These are phyloP conservation scores for Carcharodon carcharias DNA, from an alignment of 2,797 vertebrate species.

Conservation along the genomic window DNA sequence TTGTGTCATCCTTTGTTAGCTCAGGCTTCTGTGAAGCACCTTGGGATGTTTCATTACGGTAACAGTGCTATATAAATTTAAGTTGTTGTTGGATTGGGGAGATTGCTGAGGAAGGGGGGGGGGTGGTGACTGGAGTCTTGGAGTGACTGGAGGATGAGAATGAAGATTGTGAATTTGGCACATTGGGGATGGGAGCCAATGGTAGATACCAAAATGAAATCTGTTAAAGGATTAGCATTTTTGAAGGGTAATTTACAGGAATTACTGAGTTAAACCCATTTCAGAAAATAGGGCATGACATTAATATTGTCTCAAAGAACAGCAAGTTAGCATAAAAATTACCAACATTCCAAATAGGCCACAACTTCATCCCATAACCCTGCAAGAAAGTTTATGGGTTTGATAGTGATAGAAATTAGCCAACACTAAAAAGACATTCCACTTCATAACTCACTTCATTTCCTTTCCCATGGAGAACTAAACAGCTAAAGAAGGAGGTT, in stretches of 20 bases:
- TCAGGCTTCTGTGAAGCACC: no score
- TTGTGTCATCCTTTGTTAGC: no score
- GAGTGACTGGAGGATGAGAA: background rate
- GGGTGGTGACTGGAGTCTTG: no score
- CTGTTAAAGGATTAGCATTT: background rate
- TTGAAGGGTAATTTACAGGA: background rate
- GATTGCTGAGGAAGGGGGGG: background rate
- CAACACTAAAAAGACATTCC: background rate
- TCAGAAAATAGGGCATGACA: background rate
- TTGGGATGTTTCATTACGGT: no score
- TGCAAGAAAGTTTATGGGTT: background rate
- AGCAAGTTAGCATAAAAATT: background rate
- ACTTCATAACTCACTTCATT: background rate
- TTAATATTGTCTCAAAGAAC: background rate
- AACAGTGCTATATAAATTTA: no score
- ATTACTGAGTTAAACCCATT: background rate
- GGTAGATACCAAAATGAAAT: background rate
- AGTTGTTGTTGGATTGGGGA: background rate
- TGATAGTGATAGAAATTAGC: background rate
- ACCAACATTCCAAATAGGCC: background rate
- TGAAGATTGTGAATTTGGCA: no score
- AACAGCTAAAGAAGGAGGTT: background rate
- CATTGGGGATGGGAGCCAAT: background rate
- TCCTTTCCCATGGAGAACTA: background rate
- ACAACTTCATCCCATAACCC: background rate